Conservation (phyloP, 1,140 invertebrate species). For the Chrysoperla carnea region DNA sequence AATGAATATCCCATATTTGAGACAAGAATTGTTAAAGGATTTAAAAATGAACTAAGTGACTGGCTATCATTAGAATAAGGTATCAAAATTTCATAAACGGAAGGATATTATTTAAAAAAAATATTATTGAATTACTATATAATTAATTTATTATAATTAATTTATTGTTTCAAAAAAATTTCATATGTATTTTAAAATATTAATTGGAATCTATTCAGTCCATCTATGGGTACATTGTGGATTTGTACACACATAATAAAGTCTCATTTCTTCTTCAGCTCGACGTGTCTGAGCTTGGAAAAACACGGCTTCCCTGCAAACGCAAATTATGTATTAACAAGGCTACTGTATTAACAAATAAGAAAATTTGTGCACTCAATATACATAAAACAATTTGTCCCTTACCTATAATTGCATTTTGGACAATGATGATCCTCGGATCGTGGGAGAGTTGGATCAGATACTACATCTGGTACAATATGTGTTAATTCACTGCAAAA, state of each 20-base stretch:
- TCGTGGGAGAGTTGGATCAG: slow-evolving; percentile 92
- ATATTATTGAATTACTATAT: too few species aligned
- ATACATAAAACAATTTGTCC: slow-evolving; percentile 47
- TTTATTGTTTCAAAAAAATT: too few species aligned
- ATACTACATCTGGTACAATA: slow-evolving; percentile 94
- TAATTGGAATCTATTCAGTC: slow-evolving; percentile 63
- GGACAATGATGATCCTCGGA: slow-evolving; percentile 98
- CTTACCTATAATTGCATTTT: slow-evolving; percentile 82
- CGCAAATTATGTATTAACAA: slow-evolving; percentile 1
- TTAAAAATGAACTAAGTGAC: too few species aligned
- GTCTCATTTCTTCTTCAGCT: slow-evolving; percentile 97
- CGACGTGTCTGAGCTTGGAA: slow-evolving; percentile 84
- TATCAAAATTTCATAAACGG: too few species aligned
- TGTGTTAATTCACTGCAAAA: slow-evolving; percentile 80
- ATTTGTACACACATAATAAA: slow-evolving; percentile 97
- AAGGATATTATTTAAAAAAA: too few species aligned
- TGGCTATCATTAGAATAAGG: too few species aligned
- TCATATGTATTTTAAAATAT: too few species aligned
- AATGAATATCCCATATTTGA: too few species aligned
- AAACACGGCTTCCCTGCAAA: slow-evolving; percentile 19
- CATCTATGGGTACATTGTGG: slow-evolving; percentile 86
- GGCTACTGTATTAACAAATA: not conserved
- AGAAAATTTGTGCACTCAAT: not conserved
- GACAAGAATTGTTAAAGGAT: too few species aligned
- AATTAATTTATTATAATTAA: too few species aligned